phyloP scores from a whole-genome alignment of 2,113 vertebrate species.

The Mohoua ochrocephala region DNA sequence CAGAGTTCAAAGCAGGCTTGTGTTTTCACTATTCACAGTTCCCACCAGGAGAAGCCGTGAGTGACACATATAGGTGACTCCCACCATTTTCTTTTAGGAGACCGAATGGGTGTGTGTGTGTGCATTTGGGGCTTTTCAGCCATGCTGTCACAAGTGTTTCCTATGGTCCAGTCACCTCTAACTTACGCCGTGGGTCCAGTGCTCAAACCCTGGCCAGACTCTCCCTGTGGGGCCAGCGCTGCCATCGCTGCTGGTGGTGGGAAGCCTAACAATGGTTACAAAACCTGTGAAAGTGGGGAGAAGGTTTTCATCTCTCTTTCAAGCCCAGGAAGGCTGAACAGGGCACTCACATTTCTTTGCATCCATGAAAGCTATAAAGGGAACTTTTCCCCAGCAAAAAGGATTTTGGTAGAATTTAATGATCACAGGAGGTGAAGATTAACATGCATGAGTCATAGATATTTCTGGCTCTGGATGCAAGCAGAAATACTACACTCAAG shows the following conservation, averaged over 20 bases:
- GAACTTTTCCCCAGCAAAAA: background rate
- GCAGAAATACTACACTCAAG: background rate
- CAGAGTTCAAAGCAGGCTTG: background rate
- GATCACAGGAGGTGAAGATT: background rate
- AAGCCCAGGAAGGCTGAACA: background rate
- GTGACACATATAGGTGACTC: background rate
- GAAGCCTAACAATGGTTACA: background rate
- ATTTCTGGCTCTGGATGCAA: background rate
- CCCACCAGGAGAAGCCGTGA: background rate
- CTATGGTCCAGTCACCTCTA: background rate
- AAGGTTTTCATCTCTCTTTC: background rate
- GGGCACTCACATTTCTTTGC: background rate
- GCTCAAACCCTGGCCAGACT: background rate
- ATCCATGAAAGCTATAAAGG: background rate
- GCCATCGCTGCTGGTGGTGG: rapidly evolving
- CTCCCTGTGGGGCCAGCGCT: background rate
- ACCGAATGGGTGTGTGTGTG: background rate
- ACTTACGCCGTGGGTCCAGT: rapidly evolving
- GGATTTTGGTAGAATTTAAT: background rate
- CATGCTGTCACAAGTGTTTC: background rate
- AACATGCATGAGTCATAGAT: background rate
- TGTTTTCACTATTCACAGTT: background rate
- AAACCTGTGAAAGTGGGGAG: background rate
- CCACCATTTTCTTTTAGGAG: background rate
- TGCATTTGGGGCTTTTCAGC: background rate